Base-by-base conservation (phyloP, 2,797 vertebrate species). In the Oreochromis grahami region DNA sequence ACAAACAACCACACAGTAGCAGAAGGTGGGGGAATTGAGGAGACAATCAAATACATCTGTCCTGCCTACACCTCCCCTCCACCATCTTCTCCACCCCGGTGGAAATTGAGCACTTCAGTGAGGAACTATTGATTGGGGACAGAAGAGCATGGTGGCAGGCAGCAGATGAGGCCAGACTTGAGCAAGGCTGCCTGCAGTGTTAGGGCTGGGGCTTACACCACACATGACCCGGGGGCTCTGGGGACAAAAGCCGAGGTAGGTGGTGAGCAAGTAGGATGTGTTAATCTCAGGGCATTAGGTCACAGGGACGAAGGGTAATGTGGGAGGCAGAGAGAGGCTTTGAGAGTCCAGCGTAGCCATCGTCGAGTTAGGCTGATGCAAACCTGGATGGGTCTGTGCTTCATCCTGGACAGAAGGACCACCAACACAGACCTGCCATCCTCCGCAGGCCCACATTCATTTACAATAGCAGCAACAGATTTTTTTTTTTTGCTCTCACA, bases 31-130 rank as follows among this genome's bases (percentile, higher is more conserved):
- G 92, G 95, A 95, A 95, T 93, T 93, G 95, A 94, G 94, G 94
- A 96, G 94, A 96, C 96, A 96, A 96, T 96, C 95, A 95, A 95
- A 95, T 95, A 94, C 93, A 95, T 94, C 94, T 95, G 94, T 91
- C 93, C 93, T 91, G 86, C 87, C 91, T 86, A 3, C 82, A 84
- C 91, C 90, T 86, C 91, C 87, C 90, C 88, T 80, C 89, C 58
- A 78, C 88, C 90, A 48, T 84, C 88, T 88, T 85, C 88, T 90
- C 92, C 89, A 88, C 90, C 93, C 90, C 14, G 17, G 93, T 96
- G 94, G 95, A 96, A 96, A 96, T 95, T 94, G 95, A 96, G 96
- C 95, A 95, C 94, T 95, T 96, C 93, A 92, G 89, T 91, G 88
- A 95, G 91, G 43, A 93, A 94, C 94, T 96, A 96, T 96, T 95